Base-by-base conservation (phyloP, 1,140 invertebrate genomes). In the Trypoxylus dichotomus region DNA sequence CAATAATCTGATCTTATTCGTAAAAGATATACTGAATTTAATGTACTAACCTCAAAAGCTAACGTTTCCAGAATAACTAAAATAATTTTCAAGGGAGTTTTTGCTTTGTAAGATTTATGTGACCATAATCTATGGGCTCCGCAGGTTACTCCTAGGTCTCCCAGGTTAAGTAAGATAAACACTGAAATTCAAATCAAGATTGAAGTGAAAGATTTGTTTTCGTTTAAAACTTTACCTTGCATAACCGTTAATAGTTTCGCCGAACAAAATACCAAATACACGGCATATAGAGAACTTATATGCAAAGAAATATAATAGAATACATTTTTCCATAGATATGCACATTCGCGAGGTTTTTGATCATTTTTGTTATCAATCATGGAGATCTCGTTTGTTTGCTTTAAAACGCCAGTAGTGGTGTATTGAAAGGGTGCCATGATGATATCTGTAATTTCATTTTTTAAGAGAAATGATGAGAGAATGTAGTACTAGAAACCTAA, bases 81-180 rank as follows among this genome's bases (percentile, higher is more conserved):
- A 24, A 94, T 77, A 6, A 93, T 83, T 74, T 90, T 87, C 1
- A 94, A 84, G 1, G 92, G 93, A 37, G 90, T 82, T 47, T 86
- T 89, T 0, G 93, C 93, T 85, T 93, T 93, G 87, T 93, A 94
- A 0, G 91, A 89, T 78, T 90, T 88, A 86, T 94, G 93, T 2
- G 92, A 86, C 92, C 92, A 94, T 1, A 94, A 87, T 47, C 93
- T 85, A 84, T 94, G 93, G 1, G 91, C 91, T 8, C 93, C 93
- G 1, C 92, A 93, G 10, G 93, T 94, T 68, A 94, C 89, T 3
- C 91, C 91, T 3, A 92, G 73, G 47, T 27, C 71, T 43, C 76
- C 76, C 21, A 77, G 7, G 15, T 27, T 27, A 3, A 19, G 2
- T 47, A 77, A 68, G 1, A 76, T 10, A 21, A 63, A 60, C 13